Evolutionary conservation across 2,797 vertebrate genomes (phyloP).

Genomic region (Morus bassanus): DNA sequence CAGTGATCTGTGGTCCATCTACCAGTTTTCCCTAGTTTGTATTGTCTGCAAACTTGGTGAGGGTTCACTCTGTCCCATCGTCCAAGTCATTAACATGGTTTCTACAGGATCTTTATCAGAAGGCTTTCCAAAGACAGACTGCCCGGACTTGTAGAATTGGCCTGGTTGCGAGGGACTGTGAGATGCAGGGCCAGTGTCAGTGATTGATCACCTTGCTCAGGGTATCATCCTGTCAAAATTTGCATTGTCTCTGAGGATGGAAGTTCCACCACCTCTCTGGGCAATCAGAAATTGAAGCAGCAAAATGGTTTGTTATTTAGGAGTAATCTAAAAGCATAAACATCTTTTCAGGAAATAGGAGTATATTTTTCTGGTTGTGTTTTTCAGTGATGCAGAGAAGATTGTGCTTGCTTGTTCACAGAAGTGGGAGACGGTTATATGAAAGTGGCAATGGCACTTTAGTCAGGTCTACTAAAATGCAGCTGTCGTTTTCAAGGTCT

Average conservation of each 20-base stretch:
- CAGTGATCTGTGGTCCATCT: background rate
- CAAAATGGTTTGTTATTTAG: background rate
- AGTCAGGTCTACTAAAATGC: background rate
- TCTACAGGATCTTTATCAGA: background rate
- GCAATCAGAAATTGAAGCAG: background rate
- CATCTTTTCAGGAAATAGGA: background rate
- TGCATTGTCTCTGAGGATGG: background rate
- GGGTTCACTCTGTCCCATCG: background rate
- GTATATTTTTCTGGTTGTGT: background rate
- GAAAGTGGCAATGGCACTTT: background rate
- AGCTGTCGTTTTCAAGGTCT: background rate
- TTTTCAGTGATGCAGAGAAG: background rate
- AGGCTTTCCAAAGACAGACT: background rate
- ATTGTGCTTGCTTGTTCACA: background rate
- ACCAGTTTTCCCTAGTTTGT: background rate
- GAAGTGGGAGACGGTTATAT: background rate
- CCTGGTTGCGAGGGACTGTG: background rate
- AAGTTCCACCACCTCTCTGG: background rate
- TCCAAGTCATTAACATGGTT: background rate
- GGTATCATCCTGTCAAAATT: background rate
- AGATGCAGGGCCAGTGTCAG: rapidly evolving
- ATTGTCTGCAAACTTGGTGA: background rate
- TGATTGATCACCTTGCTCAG: background rate
- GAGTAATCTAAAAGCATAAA: background rate
- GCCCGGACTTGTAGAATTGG: background rate